phyloP scores from a whole-genome alignment of 2,888 invertebrate genomes.

The Rotaria socialis region DNA sequence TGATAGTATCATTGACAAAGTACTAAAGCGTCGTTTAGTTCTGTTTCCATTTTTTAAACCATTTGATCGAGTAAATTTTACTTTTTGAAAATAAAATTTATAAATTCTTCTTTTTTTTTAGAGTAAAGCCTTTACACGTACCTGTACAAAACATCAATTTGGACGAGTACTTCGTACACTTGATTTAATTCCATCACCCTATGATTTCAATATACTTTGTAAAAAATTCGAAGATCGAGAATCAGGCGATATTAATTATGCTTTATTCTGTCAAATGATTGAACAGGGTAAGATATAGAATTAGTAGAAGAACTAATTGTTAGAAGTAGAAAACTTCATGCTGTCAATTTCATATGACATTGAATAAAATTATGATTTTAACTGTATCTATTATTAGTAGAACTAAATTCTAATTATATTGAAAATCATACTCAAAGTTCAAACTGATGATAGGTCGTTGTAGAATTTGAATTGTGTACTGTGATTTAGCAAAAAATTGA shows the following conservation, averaged over 20 bases:
- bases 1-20: slow-evolving; percentile 52
- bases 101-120: slow-evolving; percentile 48
- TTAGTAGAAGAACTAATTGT: not conserved
- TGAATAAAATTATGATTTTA: too few species aligned
- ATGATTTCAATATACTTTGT: slow-evolving; percentile 56
- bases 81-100: not conserved
- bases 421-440: too few species aligned
- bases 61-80: slow-evolving; percentile 55
- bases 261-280: slow-evolving; percentile 59
- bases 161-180: slow-evolving; percentile 49
- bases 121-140: slow-evolving; percentile 58
- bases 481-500: too few species aligned
- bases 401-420: too few species aligned
- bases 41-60: slow-evolving; percentile 60
- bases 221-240: slow-evolving; percentile 57
- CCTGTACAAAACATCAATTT: slow-evolving; percentile 58
- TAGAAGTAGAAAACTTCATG: too few species aligned
- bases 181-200: slow-evolving; percentile 48
- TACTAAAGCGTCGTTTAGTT: slow-evolving; percentile 54
- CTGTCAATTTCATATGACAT: too few species aligned
- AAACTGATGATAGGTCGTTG: too few species aligned
- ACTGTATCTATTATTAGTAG: too few species aligned
- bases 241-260: slow-evolving; percentile 59
- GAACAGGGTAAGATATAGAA: slow-evolving; percentile 53
- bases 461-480: too few species aligned